Evolutionary conservation across 2,113 vertebrate species (phyloP).

Genomic region (Amazona guildingii): DNA sequence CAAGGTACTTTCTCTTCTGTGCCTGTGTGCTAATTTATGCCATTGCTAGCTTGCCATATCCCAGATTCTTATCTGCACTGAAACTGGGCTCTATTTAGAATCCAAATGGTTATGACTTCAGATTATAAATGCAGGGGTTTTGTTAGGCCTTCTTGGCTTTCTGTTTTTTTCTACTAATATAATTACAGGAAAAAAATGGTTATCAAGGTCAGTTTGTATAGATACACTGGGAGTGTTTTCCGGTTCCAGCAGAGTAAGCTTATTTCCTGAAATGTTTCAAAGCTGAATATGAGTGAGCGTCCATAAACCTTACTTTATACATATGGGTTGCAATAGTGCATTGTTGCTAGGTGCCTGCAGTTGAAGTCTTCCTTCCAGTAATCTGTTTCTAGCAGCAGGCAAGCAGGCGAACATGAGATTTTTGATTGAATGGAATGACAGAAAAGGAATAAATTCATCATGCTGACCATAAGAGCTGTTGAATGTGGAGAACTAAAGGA

Average conservation of each 20-base stretch:
- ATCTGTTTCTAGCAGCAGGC: background rate
- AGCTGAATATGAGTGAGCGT: background rate
- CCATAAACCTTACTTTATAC: background rate
- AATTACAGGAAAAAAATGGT: constrained; percentile 58
- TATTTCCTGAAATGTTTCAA: constrained; percentile 15
- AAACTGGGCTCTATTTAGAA: background rate
- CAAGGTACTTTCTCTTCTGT: constrained; percentile 7
- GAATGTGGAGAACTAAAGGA: background rate
- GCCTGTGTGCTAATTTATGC: constrained; percentile 20
- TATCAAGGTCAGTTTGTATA: constrained; percentile 39
- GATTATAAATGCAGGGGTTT: background rate
- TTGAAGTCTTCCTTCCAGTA: background rate
- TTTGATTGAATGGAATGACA: background rate
- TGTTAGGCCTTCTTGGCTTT: background rate
- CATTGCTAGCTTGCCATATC: background rate
- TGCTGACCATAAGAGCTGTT: background rate
- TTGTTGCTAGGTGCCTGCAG: background rate
- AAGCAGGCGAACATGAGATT: background rate
- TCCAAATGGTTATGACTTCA: background rate
- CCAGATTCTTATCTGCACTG: constrained; percentile 1
- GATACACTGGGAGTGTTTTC: constrained; percentile 57
- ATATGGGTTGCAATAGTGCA: background rate
- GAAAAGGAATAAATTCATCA: background rate
- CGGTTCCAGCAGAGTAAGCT: constrained; percentile 18
- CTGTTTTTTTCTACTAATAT: background rate